phyloP scores from a whole-genome alignment of 2,113 vertebrate species.

The Hiodon tergisus region DNA sequence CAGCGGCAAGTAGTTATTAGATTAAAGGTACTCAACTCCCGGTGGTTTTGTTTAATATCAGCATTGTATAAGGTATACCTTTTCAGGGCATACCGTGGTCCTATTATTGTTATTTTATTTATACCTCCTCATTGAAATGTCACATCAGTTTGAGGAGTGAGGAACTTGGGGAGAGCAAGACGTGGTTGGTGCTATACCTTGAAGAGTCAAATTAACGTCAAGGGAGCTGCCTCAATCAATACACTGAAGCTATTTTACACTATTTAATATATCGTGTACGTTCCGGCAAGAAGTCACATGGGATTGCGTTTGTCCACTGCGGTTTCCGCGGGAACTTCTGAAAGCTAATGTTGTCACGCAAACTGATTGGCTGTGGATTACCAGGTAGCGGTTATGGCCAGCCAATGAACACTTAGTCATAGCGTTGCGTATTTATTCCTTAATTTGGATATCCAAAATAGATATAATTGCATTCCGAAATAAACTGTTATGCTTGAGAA shows the following conservation, averaged over 20 bases:
- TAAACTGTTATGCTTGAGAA: no score
- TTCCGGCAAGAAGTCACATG: slow-evolving; percentile 1
- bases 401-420: no score
- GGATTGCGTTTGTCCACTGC: neutral
- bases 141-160: neutral
- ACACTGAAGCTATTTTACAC: neutral
- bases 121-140: slow-evolving; percentile 10
- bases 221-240: neutral
- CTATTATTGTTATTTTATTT: slow-evolving; percentile 1
- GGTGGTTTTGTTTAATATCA: slow-evolving; percentile 20
- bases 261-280: neutral
- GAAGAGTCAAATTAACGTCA: neutral
- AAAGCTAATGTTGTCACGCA: neutral
- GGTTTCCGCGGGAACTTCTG: neutral
- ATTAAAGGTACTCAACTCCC: slow-evolving; percentile 19
- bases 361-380: no score
- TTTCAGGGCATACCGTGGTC: neutral
- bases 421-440: no score
- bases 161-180: neutral
- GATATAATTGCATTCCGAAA: no score
- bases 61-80: slow-evolving; percentile 7
- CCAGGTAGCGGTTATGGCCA: no score
- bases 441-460: no score
- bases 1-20: slow-evolving; percentile 61
- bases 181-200: neutral